Base-by-base conservation (phyloP, 2,888 invertebrate species). In the Liopterus haemorrhoidalis region DNA sequence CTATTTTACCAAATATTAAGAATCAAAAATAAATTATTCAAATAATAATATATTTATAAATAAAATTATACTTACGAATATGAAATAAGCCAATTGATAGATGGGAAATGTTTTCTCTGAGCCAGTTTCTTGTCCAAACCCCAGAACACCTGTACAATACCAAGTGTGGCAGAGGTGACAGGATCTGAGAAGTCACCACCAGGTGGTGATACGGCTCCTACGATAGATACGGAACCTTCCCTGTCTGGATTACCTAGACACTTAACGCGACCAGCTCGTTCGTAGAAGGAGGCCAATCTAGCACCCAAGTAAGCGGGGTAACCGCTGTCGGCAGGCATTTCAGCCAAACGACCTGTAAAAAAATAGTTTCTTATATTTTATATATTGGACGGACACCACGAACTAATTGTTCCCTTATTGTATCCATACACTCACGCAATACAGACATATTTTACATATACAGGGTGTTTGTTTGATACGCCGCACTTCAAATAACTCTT, bases 171-270 rank as follows among this genome's bases (percentile, higher is more conserved):
- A 1, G 97, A 93, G 2, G 99, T 99, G 42, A 99, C 99, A 40
- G 99, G 99, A 79, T 99, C 99, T 12, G 99, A 96, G 81, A 99
- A 99, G 75, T 99, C 99, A 72, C 99, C 99, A 71, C 99, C 99
- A 62, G 99, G 99, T 32, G 97, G 99, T 2, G 97, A 99, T 51
- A 99, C 97, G 65, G 99, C 99, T 55, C 99, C 99, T 50, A 99
- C 99, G 72, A 99, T 99, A 58, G 95, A 96, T 44, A 99, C 97
- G 46, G 94, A 95, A 48, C 99, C 99, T 70, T 99, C 97, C 60
- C 99, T 77, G 67, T 94, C 93, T 3, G 99, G 99, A 72, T 95
- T 97, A 58, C 97, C 96, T 49, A 97, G 73, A 63, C 95, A 96
- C 72, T 91, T 93, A 56, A 97, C 93, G 49, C 97, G 81, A 54